phyloP scores from a whole-genome alignment of 2,797 vertebrate genomes.

The Oreonectes daqikongensis region DNA sequence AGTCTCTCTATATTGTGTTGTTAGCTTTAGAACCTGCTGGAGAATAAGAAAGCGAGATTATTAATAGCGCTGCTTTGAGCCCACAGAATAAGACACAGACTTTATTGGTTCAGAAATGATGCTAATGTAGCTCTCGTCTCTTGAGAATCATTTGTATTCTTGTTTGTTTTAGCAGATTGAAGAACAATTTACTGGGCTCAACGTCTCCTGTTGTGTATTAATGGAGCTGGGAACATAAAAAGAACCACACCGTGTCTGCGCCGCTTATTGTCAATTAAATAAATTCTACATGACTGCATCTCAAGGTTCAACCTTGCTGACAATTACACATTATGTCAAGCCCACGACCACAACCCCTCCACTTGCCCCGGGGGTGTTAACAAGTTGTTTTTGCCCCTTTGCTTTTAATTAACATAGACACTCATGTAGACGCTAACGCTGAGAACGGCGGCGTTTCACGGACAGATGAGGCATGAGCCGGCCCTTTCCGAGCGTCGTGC shows the following conservation, averaged over 20 bases:
- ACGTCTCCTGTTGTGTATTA: conserved; percentile 13
- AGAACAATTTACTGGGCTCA: conserved; percentile 9
- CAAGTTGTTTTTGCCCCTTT: conserved; percentile 25
- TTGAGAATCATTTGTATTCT: background rate
- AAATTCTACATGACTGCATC: conserved; percentile 30
- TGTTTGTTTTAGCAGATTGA: conserved; percentile 20
- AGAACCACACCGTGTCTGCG: conserved; percentile 17
- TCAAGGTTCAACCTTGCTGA: conserved; percentile 32
- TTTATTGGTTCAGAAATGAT: background rate
- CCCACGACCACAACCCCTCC: conserved; percentile 33
- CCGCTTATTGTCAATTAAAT: conserved; percentile 30
- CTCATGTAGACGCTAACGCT: conserved; percentile 17
- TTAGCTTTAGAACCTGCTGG: background rate
- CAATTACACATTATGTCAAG: conserved; percentile 41
- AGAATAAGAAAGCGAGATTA: background rate
- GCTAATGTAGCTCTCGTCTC: conserved; percentile 18
- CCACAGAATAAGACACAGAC: background rate
- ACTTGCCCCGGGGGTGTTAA: conserved; percentile 29
- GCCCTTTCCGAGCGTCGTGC: conserved; percentile 31
- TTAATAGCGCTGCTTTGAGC: background rate
- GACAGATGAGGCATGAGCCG: conserved; percentile 13
- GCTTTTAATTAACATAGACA: conserved; percentile 26
- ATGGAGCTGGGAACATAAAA: conserved; percentile 31
- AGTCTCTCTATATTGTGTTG: background rate
- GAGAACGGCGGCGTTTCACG: conserved; percentile 30